A percentile compares a stretch with the other conserved stretches of the same genome.
phyloP scores from a whole-genome alignment of 2,888 invertebrate genomes.

The Cephus pygmeus region DNA sequence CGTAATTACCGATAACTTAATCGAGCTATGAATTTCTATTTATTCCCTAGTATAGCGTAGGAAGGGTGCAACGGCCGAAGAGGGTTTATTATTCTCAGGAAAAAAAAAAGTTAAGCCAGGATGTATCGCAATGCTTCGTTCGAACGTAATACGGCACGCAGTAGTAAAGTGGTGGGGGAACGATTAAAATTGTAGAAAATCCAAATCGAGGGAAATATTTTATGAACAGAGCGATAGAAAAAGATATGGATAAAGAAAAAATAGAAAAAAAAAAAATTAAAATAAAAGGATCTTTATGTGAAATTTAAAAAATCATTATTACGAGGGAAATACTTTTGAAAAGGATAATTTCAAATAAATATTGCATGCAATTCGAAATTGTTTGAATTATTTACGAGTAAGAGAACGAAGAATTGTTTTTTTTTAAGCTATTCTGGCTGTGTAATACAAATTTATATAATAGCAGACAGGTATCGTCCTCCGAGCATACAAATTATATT shows the following conservation, averaged over 20 bases:
- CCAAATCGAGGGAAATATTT: not conserved
- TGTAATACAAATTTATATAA: not conserved
- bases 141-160: not conserved
- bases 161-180: not conserved
- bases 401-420: not conserved
- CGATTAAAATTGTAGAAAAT: not conserved
- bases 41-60: slow-evolving; percentile 10
- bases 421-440: not conserved
- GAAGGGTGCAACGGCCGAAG: slow-evolving; percentile 37
- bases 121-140: not conserved
- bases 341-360: not conserved
- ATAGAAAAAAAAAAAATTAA: not conserved
- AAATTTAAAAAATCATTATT: not conserved
- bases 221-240: not conserved
- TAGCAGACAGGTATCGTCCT: not conserved
- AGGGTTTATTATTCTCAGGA: not conserved
- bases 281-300: not conserved
- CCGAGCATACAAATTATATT: not conserved
- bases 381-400: not conserved
- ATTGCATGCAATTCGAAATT: not conserved
- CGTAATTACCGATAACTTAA: not conserved
- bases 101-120: not conserved
- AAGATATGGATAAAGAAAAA: not conserved
- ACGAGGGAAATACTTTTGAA: not conserved
- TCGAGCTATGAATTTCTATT: slow-evolving; percentile 6